Evolutionary conservation across 2,888 invertebrate genomes (phyloP).

Genomic region (Choreutis nemorana): DNA sequence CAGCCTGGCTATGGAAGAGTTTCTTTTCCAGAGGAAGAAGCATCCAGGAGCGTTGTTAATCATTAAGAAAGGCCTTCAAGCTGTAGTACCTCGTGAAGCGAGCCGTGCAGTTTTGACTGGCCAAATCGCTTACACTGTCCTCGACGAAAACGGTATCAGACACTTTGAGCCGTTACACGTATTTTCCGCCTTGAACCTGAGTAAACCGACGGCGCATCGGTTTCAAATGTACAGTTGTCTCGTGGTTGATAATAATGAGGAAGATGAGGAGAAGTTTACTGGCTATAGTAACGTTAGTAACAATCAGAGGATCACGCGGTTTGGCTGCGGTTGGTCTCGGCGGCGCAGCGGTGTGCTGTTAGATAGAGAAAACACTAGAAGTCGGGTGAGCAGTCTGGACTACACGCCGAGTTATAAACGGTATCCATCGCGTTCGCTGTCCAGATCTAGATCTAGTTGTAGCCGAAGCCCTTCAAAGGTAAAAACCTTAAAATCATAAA

Average conservation of each 20-base stretch:
- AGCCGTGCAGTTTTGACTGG: conserved; percentile 77
- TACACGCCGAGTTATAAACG: conserved; percentile 66
- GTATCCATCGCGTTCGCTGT: conserved; percentile 50
- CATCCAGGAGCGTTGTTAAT: conserved; percentile 72
- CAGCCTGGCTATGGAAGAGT: conserved; percentile 79
- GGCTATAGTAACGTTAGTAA: conserved; percentile 57
- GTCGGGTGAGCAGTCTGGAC: conserved; percentile 53
- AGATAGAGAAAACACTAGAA: conserved; percentile 48
- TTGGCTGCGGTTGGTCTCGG: conserved; percentile 52
- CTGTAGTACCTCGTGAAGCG: conserved; percentile 79
- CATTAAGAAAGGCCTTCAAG: conserved; percentile 76
- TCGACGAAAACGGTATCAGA: conserved; percentile 79
- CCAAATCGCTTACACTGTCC: conserved; percentile 76
- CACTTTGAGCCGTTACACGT: conserved; percentile 81
- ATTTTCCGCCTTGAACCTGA: conserved; percentile 73
- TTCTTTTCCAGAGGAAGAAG: conserved; percentile 68
- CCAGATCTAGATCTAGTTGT: conserved; percentile 54
- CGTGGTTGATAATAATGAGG: conserved; percentile 60
- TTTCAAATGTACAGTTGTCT: conserved; percentile 73
- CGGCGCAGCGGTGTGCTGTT: conserved; percentile 44
- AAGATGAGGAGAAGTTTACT: conserved; percentile 49
- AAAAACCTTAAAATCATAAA: conserved; percentile 15
- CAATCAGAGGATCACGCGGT: conserved; percentile 50
- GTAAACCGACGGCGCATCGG: conserved; percentile 70
- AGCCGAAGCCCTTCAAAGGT: conserved; percentile 59